Percentiles rank a stretch among this genome's conserved stretches.
These are phyloP conservation scores for Thalassarche chlororhynchos DNA, from an alignment of 2,113 vertebrate genomes.

Conservation along the genomic window DNA sequence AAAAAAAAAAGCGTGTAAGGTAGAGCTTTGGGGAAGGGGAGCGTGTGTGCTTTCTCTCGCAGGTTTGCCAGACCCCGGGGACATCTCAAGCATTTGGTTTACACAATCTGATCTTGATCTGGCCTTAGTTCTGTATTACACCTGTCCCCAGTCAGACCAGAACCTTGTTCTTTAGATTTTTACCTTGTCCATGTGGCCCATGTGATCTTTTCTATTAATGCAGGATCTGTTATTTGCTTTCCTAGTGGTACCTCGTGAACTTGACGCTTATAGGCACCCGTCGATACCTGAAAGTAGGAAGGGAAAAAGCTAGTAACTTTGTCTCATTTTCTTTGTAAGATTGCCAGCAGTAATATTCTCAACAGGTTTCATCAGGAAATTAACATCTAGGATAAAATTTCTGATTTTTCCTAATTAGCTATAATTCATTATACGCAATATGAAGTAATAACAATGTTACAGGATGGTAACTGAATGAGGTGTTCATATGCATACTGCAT, in stretches of 20 bases:
- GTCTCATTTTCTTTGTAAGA: background rate
- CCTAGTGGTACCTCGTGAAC: constrained; percentile 93
- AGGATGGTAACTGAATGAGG: background rate
- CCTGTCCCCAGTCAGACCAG: background rate
- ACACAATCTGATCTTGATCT: background rate
- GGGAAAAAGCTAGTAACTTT: background rate
- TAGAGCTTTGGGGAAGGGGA: background rate
- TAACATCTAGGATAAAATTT: background rate
- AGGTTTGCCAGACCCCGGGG: background rate
- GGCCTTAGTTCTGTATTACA: background rate
- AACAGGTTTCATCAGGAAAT: background rate
- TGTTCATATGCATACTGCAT: background rate
- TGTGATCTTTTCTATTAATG: constrained; percentile 88
- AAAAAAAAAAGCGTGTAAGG: background rate
- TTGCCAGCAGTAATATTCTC: background rate
- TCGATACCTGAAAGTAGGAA: constrained; percentile 83
- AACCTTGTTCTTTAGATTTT: background rate
- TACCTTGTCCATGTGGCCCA: constrained; percentile 99
- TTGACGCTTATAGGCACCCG: constrained; percentile 90
- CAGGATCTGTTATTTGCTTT: constrained; percentile 84
- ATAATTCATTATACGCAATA: background rate
- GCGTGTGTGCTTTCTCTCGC: rapidly evolving
- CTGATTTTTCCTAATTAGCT: background rate
- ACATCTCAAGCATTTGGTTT: background rate
- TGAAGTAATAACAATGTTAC: background rate